A percentile compares a stretch with the other conserved stretches of the same genome.
Evolutionary conservation across 1,140 invertebrate genomes (phyloP).

Genomic region (Hydropsyche tenuis): DNA sequence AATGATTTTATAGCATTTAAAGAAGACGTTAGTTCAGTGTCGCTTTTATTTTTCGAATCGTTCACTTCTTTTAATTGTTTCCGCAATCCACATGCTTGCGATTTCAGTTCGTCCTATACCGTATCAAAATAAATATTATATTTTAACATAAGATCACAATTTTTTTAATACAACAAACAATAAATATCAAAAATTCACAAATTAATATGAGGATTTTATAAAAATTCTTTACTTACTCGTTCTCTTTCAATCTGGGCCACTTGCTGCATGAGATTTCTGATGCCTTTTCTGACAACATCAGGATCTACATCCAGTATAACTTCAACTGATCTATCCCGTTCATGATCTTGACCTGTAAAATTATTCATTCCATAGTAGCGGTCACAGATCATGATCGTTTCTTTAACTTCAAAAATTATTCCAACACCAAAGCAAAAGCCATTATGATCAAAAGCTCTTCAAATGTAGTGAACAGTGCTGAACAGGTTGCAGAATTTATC

Average conservation of each 20-base stretch:
- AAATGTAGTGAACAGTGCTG: slow-evolving; percentile 17
- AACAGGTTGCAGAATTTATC: slow-evolving; percentile 3
- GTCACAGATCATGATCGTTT: background rate
- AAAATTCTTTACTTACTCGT: slow-evolving; percentile 62
- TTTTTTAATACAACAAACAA: slow-evolving; percentile 6
- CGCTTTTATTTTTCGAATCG: slow-evolving; percentile 73
- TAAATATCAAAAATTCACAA: background rate
- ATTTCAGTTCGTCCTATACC: slow-evolving; percentile 80
- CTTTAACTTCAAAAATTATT: background rate
- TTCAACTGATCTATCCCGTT: slow-evolving; percentile 56
- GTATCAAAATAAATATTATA: slow-evolving; percentile 37
- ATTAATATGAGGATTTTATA: background rate
- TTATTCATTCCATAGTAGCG: slow-evolving; percentile 7
- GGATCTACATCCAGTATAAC: slow-evolving; percentile 81
- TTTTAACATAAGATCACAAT: too few relatives aligned
- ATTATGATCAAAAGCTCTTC: background rate
- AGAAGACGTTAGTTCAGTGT: slow-evolving; percentile 71
- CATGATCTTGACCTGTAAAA: slow-evolving; percentile 62
- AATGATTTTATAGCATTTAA: slow-evolving; percentile 68
- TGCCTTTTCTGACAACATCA: slow-evolving; percentile 83
- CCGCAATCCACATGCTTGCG: slow-evolving; percentile 69
- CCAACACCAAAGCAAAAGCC: background rate
- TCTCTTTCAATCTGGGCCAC: slow-evolving; percentile 87
- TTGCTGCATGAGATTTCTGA: slow-evolving; percentile 87
- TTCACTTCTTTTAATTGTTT: slow-evolving; percentile 76